Conservation (phyloP, 2,113 vertebrate genomes). For the Eulemur macaco region DNA sequence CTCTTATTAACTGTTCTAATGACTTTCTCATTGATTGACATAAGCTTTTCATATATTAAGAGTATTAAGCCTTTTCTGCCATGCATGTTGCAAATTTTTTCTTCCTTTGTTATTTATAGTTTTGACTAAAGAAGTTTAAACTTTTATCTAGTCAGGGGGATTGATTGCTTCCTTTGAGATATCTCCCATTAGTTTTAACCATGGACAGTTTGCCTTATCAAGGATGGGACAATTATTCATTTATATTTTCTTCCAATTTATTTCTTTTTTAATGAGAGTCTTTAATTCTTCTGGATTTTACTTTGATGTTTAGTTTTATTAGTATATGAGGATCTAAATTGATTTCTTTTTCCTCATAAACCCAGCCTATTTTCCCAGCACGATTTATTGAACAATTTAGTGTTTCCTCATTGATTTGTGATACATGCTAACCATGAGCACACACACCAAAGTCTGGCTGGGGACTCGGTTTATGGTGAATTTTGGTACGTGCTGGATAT, state of each 20-base stretch:
- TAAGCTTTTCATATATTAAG: neutral
- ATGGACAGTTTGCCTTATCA: neutral
- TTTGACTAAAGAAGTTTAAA: conserved; percentile 27
- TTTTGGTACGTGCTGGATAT: neutral
- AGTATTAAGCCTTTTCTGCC: neutral
- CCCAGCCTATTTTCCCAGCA: conserved; percentile 3
- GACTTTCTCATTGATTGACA: conserved; percentile 1
- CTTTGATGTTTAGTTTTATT: conserved; percentile 53
- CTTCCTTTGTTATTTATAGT: conserved; percentile 42
- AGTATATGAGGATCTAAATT: conserved; percentile 19
- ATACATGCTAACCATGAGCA: neutral
- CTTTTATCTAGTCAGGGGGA: conserved; percentile 16
- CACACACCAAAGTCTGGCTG: neutral
- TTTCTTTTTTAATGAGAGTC: conserved; percentile 50
- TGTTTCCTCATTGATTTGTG: neutral
- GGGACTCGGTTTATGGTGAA: neutral
- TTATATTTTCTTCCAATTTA: conserved; percentile 54
- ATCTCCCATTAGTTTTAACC: conserved; percentile 7
- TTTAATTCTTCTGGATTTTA: conserved; percentile 65
- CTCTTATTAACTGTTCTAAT: conserved; percentile 13
- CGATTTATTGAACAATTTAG: conserved; percentile 39
- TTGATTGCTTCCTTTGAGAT: conserved; percentile 44
- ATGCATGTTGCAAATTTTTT: neutral
- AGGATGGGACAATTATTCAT: conserved; percentile 44
- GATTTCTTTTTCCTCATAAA: conserved; percentile 59